Evolutionary conservation across 2,113 vertebrate genomes (phyloP), one percentile per base, ranked within the genome.

Genomic region (Dipodomys stephensi): DNA sequence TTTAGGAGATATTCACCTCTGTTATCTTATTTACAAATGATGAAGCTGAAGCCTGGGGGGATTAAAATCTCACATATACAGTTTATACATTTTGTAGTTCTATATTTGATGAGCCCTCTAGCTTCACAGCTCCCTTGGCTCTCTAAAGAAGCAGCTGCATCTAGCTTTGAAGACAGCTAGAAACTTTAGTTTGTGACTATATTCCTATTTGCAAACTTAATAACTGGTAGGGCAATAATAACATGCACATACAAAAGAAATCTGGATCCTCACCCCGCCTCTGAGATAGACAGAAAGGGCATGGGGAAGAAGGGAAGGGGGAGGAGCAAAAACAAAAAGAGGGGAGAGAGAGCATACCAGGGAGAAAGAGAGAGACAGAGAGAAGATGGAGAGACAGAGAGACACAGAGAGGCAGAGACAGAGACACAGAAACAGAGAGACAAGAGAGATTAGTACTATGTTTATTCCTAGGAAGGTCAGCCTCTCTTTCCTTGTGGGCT

Each of bases 401-500:
- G 44, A 60, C 6, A 65, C 27, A 28, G 64, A 32, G 18, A 35
- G 71, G 3, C 53, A 57, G 15, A 57, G 53, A 57, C 11, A 57
- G 53, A 15, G 15, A 16, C 53, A 53, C 12, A 25, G 27, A 20
- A 22, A 3, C 35, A 20, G 5, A 39, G 44, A 65, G 8, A 65
- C 27, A 28, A 57, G 64, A 39, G 18, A 39, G 71, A 57, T 57
- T 57, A 16, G 53, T 57, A 57, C 53, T 57, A 4, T 72, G n/a
- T 6, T n/a, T n/a, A 28, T 69, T 72, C 39, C 60, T 62, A 30
- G 19, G 39, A 87, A 83, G 28, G 22, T n/a, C n/a, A 62, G 39
- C 22, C 32, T 92, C 87, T 57, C 25, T 71, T 88, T 82, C 19
- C 7, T 64, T 90, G 49, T 80, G n/a, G 65, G 92, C 83, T 67